phyloP scores from a whole-genome alignment of 2,797 vertebrate species.

The Petrocephalus sullivani region DNA sequence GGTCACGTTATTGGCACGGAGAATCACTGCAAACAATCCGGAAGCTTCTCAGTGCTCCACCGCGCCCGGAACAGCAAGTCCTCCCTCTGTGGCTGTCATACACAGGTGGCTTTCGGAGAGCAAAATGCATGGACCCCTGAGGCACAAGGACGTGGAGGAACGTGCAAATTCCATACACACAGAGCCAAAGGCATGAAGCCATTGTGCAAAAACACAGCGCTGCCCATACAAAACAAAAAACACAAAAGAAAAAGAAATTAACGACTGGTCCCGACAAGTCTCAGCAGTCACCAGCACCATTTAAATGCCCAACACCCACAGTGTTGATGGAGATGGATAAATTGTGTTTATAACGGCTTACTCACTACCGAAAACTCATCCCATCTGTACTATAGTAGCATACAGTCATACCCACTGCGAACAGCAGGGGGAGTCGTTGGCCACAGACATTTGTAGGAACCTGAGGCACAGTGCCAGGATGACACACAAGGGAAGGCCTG shows the following conservation, averaged over 20 bases:
- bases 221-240: background rate
- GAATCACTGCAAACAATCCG: background rate
- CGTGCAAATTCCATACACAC: background rate
- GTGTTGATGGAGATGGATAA: background rate
- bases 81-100: background rate
- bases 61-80: background rate
- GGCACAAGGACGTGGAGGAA: background rate
- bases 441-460: background rate
- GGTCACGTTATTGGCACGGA: background rate
- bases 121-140: background rate
- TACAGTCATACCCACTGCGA: background rate
- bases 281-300: background rate
- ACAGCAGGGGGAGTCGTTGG: constrained; percentile 31
- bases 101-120: background rate
- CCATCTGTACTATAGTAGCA: background rate
- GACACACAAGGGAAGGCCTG: constrained; percentile 20
- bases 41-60: background rate
- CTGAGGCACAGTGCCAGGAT: background rate
- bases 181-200: background rate
- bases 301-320: background rate
- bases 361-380: background rate
- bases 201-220: no score
- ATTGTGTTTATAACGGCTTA: background rate
- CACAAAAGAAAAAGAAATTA: background rate
- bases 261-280: background rate